A percentile compares a stretch with the other conserved stretches of the same genome.
phyloP scores from a whole-genome alignment of 2,797 vertebrate species.

The Sebastes baramenuke region DNA sequence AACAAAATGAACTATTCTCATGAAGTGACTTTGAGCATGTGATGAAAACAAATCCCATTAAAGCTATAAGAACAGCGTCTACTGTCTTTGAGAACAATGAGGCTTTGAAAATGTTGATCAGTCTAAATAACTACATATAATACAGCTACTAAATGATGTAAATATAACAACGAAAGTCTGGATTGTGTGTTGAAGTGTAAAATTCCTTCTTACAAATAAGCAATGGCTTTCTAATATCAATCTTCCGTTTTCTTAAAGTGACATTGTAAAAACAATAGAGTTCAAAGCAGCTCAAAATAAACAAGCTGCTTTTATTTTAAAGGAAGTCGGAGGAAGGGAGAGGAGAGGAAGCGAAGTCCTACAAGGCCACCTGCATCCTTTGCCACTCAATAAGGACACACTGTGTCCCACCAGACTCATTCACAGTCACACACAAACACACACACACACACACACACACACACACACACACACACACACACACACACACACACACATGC shows the following conservation, averaged over 20 bases:
- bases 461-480: not conserved
- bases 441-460: too few species aligned
- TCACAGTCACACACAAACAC: constrained; percentile 2
- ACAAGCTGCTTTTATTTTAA: constrained; percentile 56
- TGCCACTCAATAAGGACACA: constrained; percentile 49
- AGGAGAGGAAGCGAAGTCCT: constrained; percentile 65
- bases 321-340: constrained; percentile 64
- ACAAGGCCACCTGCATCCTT: constrained; percentile 80
- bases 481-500: constrained; percentile 27
- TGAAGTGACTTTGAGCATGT: not conserved
- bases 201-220: not conserved
- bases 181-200: not conserved
- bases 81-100: constrained; percentile 17
- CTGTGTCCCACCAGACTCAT: constrained; percentile 23
- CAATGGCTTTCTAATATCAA: constrained; percentile 16
- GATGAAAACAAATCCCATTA: constrained; percentile 5
- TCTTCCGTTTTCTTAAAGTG: constrained; percentile 31
- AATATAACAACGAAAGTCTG: not conserved
- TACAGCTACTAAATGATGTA: not conserved
- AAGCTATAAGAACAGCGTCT: not conserved
- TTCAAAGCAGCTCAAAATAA: constrained; percentile 44
- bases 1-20: not conserved
- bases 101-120: not conserved
- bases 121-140: not conserved
- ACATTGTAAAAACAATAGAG: constrained; percentile 39